Base-by-base conservation (phyloP, 2,888 invertebrate genomes). In the Hemaris fuciformis region DNA sequence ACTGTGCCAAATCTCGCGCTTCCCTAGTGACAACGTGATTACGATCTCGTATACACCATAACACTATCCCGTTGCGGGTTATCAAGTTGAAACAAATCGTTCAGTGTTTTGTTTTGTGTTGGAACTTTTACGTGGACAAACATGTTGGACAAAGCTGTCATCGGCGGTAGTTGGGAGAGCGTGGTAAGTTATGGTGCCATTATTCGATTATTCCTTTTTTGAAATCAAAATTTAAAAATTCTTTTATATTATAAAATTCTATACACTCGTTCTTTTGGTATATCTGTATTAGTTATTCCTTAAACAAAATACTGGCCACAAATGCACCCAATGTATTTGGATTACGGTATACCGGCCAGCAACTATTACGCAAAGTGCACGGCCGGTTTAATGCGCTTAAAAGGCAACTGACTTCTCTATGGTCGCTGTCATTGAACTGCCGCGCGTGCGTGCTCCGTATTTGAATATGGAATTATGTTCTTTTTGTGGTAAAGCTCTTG, bases 111-210 rank as follows among this genome's bases (percentile, higher is more conserved):
- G n/a, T 79, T 74, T 74, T 75, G 81, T 79, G 77, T 71, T 76
- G 68, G 70, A 65, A 69, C 74, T 74, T 75, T 66, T 60, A 73
- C 72, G 75, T 71, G 64, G 60, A 18, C 71, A 84, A 38, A 77
- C 45, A 92, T 91, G 91, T 84, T 92, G 91, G 92, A 92, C 85
- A 90, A 87, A 76, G 82, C 84, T 58, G 80, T 87, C 66, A 66
- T 91, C 68, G 91, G 92, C 66, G 89, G 89, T 76, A 92, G 92
- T 81, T 91, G 90, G 92, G 92, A 92, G 77, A 92, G 91, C 74
- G 90, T 92, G 85, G 91, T 92, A 82, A 88, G 92, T 89, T 68
- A 22, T 0, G 0, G 38, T 15, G 2, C 20, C 15, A 20, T 53
- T 7, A 27, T 34, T n/a, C n/a, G n/a, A 6, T 22, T 8, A 22